A percentile compares a stretch with the other conserved stretches of the same genome.
These are phyloP conservation scores for Cyclopterus lumpus DNA, from an alignment of 2,797 vertebrate species.

Conservation along the genomic window DNA sequence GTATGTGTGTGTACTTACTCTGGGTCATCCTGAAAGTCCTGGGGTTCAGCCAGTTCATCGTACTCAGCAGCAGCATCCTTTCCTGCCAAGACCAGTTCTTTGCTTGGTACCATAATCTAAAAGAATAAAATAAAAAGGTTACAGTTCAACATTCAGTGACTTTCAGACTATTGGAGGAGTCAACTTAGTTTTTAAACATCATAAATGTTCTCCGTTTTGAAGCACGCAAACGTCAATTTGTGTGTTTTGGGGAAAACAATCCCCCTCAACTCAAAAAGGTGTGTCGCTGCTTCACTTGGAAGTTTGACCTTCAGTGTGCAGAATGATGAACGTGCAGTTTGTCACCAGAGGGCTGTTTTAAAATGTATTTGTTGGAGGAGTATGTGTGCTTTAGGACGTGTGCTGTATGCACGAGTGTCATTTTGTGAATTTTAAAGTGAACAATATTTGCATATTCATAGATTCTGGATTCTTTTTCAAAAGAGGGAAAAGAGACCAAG, in stretches of 20 bases:
- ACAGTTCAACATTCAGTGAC: not conserved
- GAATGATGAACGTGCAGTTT: not conserved
- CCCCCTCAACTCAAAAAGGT: not conserved
- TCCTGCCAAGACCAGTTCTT: conserved; percentile 93
- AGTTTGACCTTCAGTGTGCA: conserved; percentile 4
- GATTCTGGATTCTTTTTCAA: not conserved
- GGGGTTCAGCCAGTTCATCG: conserved; percentile 96
- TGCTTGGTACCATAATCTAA: conserved; percentile 91
- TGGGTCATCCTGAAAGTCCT: conserved; percentile 98
- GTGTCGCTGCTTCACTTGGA: not conserved
- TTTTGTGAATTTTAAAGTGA: not conserved
- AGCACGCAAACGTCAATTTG: not conserved
- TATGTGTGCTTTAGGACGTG: not conserved
- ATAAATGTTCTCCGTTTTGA: not conserved
- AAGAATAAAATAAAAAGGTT: conserved; percentile 35
- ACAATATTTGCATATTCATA: not conserved
- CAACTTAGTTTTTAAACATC: not conserved
- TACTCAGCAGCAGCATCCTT: conserved; percentile 98
- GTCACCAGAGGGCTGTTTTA: not conserved
- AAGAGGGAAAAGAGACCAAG: not conserved
- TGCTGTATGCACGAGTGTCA: no score
- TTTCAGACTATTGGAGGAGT: not conserved
- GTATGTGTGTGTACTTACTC: conserved; percentile 85
- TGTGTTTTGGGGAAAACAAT: not conserved
- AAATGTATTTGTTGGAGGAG: not conserved